These are phyloP conservation scores for Acridotheres tristis DNA, from an alignment of 2,797 vertebrate genomes.

Conservation along the genomic window DNA sequence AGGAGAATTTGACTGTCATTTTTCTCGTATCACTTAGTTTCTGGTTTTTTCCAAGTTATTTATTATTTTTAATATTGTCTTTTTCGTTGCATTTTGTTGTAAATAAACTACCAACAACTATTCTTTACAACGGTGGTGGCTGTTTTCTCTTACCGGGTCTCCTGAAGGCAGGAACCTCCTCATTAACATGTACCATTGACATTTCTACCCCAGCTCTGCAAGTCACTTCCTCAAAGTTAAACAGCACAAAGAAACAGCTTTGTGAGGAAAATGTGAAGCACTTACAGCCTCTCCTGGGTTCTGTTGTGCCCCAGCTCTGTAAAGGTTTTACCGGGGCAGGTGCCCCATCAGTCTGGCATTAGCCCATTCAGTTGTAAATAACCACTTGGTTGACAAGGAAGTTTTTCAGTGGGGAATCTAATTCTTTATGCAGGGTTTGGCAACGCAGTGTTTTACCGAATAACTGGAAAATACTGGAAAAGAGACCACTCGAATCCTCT, in stretches of 20 bases:
- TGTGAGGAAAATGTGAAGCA: neutral
- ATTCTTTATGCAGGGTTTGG: neutral
- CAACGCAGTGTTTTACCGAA: neutral
- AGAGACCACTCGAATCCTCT: neutral
- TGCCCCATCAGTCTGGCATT: neutral
- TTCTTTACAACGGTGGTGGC: conserved; percentile 68
- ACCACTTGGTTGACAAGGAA: neutral
- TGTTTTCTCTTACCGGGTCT: neutral
- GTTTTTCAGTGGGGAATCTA: neutral
- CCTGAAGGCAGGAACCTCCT: neutral
- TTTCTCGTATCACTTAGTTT: conserved; percentile 76
- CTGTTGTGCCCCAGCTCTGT: neutral
- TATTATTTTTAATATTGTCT: conserved; percentile 86
- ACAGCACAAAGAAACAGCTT: neutral
- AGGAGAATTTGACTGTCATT: conserved; percentile 63
- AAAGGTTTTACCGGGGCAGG: neutral
- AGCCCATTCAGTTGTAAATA: conserved; percentile 21
- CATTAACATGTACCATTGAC: neutral
- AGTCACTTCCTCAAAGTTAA: conserved; percentile 1
- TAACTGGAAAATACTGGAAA: neutral
- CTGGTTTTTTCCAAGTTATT: conserved; percentile 80
- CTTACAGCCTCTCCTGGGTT: neutral
- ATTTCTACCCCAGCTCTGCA: neutral
- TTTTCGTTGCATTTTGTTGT: conserved; percentile 86
- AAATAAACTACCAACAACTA: conserved; percentile 92